Evolutionary conservation across 1,140 invertebrate species (phyloP), one percentile per base, ranked within the genome.

Genomic region (Thaumetopoea pityocampa): DNA sequence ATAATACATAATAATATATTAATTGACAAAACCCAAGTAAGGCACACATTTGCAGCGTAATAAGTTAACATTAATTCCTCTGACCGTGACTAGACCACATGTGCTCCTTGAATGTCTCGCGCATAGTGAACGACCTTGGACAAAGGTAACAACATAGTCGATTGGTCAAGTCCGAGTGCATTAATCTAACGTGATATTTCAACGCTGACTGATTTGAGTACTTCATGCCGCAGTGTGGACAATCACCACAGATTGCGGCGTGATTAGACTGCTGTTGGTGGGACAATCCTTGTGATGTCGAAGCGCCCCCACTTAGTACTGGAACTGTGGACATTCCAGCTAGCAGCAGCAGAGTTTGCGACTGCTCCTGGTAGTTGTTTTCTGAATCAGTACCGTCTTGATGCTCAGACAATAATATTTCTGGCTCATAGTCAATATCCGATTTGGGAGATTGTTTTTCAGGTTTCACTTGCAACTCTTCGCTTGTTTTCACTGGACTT

Each of bases 151-250:
- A 90, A 68, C 89, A 90, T 33, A 89, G 82, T 55, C 88, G 83
- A 60, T 90, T 90, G 17, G 87, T 88, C 47, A 90, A 66, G 68
- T 90, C 89, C 10, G 89, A 90, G 70, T 91, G 90, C 77, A 91
- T 89, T 57, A 91, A 80, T 40, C 89, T 85, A 17, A 91, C 90
- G 58, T 91, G 90, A 66, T 91, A 91, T 64, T 91, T 91, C 18
- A 91, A 71, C 14, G 90, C 89, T 7, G 89, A 90, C 62, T 90
- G 89, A 67, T 90, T 91, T 11, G 87, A 87, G 72, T 88, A 89
- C 40, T 86, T 87, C 78, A 89, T 87, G 32, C 88, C 88, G 51
- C 89, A 91, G 67, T 91, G 90, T 5, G 90, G 90, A 64, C 90
- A 91, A 51, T 88, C 88, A 0, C 88, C 88, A 52, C 87, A 88